Base-by-base conservation (phyloP, 2,888 invertebrate species). In the Metopia argyrocephala region DNA sequence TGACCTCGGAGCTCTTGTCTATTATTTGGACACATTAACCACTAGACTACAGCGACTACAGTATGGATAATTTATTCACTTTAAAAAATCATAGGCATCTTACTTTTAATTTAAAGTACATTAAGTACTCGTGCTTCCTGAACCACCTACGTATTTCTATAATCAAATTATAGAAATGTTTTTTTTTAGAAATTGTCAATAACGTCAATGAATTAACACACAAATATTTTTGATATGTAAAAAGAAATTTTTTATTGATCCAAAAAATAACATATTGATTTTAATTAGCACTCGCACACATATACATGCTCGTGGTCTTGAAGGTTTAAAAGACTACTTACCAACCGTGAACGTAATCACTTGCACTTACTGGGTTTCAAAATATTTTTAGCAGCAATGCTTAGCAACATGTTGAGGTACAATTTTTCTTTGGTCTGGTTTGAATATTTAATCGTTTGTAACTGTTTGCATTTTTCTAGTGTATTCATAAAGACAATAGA, bases 401-500 rank as follows among this genome's bases (percentile, higher is more conserved):
- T 38, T 38, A 38, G 38, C 38, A 38, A 38, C 38, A 38, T 38
- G 15, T 38, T 38, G 15, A 38, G 15, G 38, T 15, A 15, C 12
- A 3, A 12, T 0, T 12, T 38, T 9, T 38, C 15, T 38, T 38
- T 38, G 38, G 12, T 12, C 15, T 15, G 9, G 38, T 38, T 38
- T 38, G 12, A 15, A 12, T 31, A 12, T 31, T 12, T 12, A 12
- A 12, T 31, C 31, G 9, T 31, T 31, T 38, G 15, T 31, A 12
- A 38, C 15, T 38, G 15, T 38, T 38, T 9, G 12, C 15, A 38
- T 4, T 38, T n/a, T n/a, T n/a, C n/a, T n/a, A n/a, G n/a, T 38
- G 38, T 38, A 2, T 38, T 9, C 15, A 38, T 38, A 15, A 38
- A 78, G 73, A 78, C 64, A 74, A 74, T 74, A 50, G 68, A 50